These are phyloP conservation scores for Ennomos quercinarius DNA, from an alignment of 2,888 invertebrate species.

Conservation along the genomic window DNA sequence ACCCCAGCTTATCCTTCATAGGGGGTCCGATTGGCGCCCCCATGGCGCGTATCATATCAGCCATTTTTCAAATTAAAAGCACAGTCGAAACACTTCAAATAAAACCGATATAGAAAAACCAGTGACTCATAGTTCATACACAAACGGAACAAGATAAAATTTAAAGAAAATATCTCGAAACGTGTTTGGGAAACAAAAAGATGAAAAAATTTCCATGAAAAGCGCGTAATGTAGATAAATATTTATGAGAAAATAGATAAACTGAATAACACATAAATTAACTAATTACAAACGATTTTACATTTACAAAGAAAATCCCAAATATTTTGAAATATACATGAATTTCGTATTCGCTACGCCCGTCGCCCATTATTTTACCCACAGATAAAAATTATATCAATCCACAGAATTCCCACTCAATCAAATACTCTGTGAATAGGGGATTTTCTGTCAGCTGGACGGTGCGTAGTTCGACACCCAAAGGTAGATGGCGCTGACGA, in stretches of 20 bases:
- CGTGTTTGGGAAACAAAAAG: conserved; percentile 59
- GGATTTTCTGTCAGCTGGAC: no score
- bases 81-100: conserved; percentile 40
- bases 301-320: conserved; percentile 5
- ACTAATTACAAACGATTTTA: conserved; percentile 1
- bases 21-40: conserved; percentile 88
- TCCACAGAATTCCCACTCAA: no score
- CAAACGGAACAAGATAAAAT: conserved; percentile 39
- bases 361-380: conserved; percentile 40
- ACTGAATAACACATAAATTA: neutral
- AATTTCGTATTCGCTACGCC: conserved; percentile 52
- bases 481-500: no score
- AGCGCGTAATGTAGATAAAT: neutral
- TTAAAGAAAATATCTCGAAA: conserved; percentile 50
- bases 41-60: conserved; percentile 89
- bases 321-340: conserved; percentile 12
- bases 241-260: neutral
- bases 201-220: conserved; percentile 12
- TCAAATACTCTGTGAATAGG: no score
- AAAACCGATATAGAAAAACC: conserved; percentile 40
- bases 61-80: conserved; percentile 76
- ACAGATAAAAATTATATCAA: conserved; percentile 42
- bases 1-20: conserved; percentile 90
- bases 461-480: no score
- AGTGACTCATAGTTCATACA: conserved; percentile 69